These are phyloP conservation scores for Smutsia gigantea DNA, from an alignment of 2,797 vertebrate species.

Conservation along the genomic window DNA sequence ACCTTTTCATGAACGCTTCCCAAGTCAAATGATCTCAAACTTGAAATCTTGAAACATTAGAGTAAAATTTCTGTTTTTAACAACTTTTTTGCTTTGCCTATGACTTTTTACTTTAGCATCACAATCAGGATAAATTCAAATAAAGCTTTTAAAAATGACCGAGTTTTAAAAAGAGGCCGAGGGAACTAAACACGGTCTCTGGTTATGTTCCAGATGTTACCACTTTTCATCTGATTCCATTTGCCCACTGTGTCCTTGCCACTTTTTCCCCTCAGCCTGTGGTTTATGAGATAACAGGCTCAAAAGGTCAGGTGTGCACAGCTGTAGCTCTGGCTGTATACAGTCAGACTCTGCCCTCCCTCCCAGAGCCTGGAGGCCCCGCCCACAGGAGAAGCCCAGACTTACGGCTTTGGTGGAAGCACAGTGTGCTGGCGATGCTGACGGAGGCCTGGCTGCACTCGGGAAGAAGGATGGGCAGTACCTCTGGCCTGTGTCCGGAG, in stretches of 20 bases:
- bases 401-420: conserved; percentile 94
- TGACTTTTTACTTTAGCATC: neutral
- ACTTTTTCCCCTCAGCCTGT: neutral
- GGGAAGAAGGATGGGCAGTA: conserved; percentile 87
- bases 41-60: neutral
- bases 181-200: neutral
- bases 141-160: neutral
- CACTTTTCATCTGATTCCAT: too few relatives aligned
- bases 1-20: neutral
- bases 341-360: neutral
- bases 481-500: conserved; percentile 91
- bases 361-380: rapidly evolving
- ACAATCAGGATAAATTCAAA: neutral
- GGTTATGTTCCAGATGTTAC: neutral
- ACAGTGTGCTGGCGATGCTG: conserved; percentile 85
- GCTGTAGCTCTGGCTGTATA: rapidly evolving
- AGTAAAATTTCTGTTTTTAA: neutral
- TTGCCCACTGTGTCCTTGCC: rapidly evolving
- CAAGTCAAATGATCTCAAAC: neutral
- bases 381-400: conserved; percentile 57
- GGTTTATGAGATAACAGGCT: neutral
- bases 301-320: rapidly evolving
- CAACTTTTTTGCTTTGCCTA: neutral
- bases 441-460: conserved; percentile 87
- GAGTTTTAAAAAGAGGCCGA: neutral